Evolutionary conservation across 2,113 vertebrate species (phyloP).

Genomic region (Microtus ochrogaster): DNA sequence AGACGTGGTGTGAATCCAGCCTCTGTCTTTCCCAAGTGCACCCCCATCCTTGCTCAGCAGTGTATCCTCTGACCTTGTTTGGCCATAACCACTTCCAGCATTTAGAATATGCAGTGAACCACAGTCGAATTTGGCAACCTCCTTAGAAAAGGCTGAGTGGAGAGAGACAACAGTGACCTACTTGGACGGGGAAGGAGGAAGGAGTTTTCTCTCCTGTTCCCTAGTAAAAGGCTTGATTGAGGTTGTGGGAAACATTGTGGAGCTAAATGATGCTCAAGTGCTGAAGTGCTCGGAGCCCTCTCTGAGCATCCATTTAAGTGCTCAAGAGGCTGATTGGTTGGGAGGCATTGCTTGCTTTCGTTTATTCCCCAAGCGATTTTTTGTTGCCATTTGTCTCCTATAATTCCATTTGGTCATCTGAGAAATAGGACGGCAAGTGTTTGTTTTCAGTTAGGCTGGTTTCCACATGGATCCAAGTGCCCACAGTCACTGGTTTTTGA

Average conservation of each 20-base stretch:
- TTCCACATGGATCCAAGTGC: background rate
- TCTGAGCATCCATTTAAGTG: background rate
- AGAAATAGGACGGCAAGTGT: background rate
- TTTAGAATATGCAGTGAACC: conserved; percentile 24
- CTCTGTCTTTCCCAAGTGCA: background rate
- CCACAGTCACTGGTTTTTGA: background rate
- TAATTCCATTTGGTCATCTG: background rate
- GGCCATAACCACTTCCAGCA: background rate
- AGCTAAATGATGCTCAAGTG: background rate
- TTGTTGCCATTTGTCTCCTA: background rate
- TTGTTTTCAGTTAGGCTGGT: conserved; percentile 29
- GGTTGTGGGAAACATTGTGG: background rate
- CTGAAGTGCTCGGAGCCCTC: background rate
- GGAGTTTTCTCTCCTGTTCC: background rate
- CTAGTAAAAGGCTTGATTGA: background rate
- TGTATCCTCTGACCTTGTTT: background rate
- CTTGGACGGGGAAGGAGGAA: conserved; percentile 14
- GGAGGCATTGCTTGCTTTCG: background rate
- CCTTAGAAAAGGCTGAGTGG: background rate
- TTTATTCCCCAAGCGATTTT: conserved; percentile 19
- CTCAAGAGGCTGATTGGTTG: background rate
- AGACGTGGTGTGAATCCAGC: conserved; percentile 25
- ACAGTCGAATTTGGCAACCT: conserved; percentile 16
- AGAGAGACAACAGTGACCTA: conserved; percentile 40
- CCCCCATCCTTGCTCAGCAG: background rate